phyloP scores from a whole-genome alignment of 2,888 invertebrate species.

The Anticlea derivata region DNA sequence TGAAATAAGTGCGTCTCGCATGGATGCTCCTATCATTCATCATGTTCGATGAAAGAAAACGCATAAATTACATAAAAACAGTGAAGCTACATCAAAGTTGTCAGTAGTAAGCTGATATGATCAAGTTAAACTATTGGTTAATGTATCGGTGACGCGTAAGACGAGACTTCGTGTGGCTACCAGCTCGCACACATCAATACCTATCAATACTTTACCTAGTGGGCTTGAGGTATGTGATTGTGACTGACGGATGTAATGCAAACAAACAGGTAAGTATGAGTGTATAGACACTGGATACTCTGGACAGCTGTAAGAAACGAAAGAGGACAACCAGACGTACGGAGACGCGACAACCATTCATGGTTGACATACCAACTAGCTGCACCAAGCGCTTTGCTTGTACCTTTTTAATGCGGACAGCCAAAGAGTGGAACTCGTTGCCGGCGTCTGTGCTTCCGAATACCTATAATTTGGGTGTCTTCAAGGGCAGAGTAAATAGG shows the following conservation, averaged over 20 bases:
- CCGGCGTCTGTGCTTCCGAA: no score
- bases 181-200: conserved; percentile 56
- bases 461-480: no score
- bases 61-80: conserved; percentile 5
- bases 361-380: no score
- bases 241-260: conserved; percentile 13
- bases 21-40: no score
- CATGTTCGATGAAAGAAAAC: no score
- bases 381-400: no score
- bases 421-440: no score
- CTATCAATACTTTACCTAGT: conserved; percentile 17
- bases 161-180: conserved; percentile 64
- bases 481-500: no score
- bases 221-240: conserved; percentile 16
- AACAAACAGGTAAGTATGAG: conserved; percentile 17
- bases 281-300: background rate
- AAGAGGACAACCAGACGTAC: no score
- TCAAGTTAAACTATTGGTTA: conserved; percentile 79
- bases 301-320: conserved; percentile 8
- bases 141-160: conserved; percentile 76
- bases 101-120: conserved; percentile 71
- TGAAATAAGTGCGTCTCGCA: no score
- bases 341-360: no score
- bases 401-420: no score
- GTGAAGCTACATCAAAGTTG: conserved; percentile 61